Conservation (phyloP, 1,140 invertebrate species). For the Drosophila burlai region DNA sequence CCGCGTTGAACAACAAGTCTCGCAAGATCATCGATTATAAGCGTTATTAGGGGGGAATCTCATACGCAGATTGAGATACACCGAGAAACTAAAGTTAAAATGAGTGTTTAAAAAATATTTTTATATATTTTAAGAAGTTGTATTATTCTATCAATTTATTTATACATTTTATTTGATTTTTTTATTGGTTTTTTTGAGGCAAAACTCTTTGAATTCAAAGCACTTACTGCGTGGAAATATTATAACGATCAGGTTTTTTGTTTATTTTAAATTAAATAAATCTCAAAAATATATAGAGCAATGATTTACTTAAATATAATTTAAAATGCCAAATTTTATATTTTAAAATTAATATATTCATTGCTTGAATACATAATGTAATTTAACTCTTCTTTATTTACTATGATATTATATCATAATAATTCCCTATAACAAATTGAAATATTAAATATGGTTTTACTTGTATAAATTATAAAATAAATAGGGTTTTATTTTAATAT, state of each 20-base stretch:
- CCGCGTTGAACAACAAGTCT: conserved; percentile 68
- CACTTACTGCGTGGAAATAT: not conserved
- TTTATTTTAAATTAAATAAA: not conserved
- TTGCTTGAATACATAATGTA: too few species aligned
- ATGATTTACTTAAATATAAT: too few species aligned
- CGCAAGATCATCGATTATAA: conserved; percentile 76
- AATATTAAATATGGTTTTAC: not conserved
- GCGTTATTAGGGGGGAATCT: conserved; percentile 65
- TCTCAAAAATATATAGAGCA: not conserved
- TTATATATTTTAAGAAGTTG: not conserved
- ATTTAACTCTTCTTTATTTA: not conserved
- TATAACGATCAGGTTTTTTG: not conserved
- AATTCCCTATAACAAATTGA: too few species aligned
- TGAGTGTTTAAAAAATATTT: not conserved
- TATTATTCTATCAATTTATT: too few species aligned
- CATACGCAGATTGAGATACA: conserved; percentile 25
- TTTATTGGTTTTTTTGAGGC: not conserved
- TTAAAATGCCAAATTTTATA: too few species aligned
- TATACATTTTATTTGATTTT: not conserved
- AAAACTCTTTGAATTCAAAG: not conserved
- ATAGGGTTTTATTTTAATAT: not conserved
- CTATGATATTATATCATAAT: not conserved
- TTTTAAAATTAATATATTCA: too few species aligned
- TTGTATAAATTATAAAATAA: not conserved
- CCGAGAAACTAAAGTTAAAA: not conserved